phyloP scores from a whole-genome alignment of 37 sponge, comb jelly and placozoan species.

The Aphrocallistes beatrix region DNA sequence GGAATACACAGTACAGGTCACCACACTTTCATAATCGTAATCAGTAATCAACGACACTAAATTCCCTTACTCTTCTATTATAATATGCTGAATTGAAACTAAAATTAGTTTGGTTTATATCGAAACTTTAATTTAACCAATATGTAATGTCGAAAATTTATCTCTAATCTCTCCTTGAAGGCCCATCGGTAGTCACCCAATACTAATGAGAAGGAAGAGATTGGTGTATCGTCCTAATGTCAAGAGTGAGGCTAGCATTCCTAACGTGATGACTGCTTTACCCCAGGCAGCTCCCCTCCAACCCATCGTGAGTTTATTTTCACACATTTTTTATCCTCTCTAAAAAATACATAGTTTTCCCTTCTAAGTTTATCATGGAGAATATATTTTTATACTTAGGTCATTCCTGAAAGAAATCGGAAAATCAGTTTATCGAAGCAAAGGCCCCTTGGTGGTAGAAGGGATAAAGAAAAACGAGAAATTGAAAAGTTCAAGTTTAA shows the following conservation, averaged over 20 bases:
- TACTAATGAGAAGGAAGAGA: background rate
- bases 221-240: background rate
- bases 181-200: background rate
- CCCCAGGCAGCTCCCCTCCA: background rate
- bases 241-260: background rate
- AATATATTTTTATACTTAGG: background rate
- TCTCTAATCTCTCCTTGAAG: no score
- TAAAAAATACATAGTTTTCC: background rate
- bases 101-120: no score
- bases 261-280: background rate
- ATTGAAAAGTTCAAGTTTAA: conserved; percentile 5
- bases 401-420: background rate
- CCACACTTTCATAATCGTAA: no score
- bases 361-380: background rate
- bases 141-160: no score
- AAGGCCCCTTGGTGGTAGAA: conserved; percentile 7
- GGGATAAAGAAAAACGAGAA: conserved; percentile 16
- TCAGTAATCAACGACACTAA: no score
- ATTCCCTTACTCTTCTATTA: no score
- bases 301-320: background rate
- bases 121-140: no score
- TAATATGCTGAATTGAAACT: no score
- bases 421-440: background rate
- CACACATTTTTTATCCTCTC: background rate
- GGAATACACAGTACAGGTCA: no score